These are phyloP conservation scores for Cyphomyrus discorhynchus DNA, from an alignment of 2,113 vertebrate genomes.

Conservation along the genomic window DNA sequence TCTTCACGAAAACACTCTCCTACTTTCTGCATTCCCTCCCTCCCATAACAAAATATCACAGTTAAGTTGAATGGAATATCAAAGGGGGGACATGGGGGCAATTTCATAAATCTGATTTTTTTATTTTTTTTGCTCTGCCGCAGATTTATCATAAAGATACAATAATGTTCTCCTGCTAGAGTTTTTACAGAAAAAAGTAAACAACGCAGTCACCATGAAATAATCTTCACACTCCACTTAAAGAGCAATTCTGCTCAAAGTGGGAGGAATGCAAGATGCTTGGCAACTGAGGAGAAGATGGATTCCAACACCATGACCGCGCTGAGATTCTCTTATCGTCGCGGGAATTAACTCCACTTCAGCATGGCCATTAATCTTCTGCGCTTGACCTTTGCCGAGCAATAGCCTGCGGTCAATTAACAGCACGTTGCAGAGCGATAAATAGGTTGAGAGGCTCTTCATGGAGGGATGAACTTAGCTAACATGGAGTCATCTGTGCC, in stretches of 20 bases:
- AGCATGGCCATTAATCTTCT: conserved; percentile 2
- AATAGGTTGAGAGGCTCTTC: not conserved
- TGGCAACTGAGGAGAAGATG: not conserved
- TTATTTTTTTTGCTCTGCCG: not conserved
- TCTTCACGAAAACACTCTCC: conserved; percentile 50
- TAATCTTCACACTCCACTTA: conserved; percentile 1
- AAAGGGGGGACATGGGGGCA: not conserved
- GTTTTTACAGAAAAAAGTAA: not conserved
- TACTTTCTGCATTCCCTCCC: conserved; percentile 38
- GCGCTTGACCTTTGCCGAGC: conserved; percentile 4
- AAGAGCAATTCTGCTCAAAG: not conserved
- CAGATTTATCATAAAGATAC: not conserved
- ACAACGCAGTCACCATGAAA: conserved; percentile 18
- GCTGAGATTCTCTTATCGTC: not conserved
- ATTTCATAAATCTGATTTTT: not conserved
- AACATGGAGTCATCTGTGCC: not conserved
- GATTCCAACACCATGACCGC: not conserved
- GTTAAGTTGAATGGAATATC: conserved; percentile 30
- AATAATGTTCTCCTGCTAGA: not conserved
- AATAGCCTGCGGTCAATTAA: not conserved
- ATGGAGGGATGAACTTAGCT: not conserved
- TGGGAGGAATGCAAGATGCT: not conserved
- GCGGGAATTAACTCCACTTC: not conserved
- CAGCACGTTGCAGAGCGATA: not conserved
- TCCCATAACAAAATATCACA: conserved; percentile 43